A percentile compares a stretch with the other conserved stretches of the same genome.
phyloP scores from a whole-genome alignment of 35 echinoderm and acorn worm genomes.

The Apostichopus japonicus region DNA sequence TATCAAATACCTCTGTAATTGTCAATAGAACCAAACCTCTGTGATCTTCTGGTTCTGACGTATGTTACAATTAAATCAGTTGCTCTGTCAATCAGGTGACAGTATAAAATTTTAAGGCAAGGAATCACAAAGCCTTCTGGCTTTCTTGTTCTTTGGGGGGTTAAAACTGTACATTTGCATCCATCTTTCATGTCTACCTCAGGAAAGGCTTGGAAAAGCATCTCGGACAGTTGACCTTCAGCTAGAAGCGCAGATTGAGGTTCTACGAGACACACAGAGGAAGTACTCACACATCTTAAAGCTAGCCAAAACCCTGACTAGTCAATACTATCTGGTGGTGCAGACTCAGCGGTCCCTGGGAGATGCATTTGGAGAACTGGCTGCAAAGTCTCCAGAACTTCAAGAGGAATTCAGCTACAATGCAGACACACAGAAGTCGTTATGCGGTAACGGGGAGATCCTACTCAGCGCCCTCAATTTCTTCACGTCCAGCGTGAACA shows the following conservation, averaged over 20 bases:
- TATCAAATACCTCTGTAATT: too few species aligned
- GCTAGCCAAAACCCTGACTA: conserved; percentile 80
- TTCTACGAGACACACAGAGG: conserved; percentile 90
- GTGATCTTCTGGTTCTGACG: too few species aligned
- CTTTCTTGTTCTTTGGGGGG: background rate
- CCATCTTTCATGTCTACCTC: background rate
- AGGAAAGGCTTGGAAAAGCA: conserved; percentile 79
- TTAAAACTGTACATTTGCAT: too few species aligned
- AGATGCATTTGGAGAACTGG: conserved; percentile 90
- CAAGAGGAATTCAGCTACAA: conserved; percentile 97
- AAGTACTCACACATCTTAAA: conserved; percentile 94
- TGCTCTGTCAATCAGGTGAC: too few species aligned
- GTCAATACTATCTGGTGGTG: conserved; percentile 93
- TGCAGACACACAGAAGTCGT: conserved; percentile 88
- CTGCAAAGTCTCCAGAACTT: conserved; percentile 90
- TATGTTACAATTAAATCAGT: too few species aligned
- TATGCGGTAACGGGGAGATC: conserved; percentile 90
- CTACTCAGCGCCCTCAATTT: conserved; percentile 92
- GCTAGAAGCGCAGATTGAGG: conserved; percentile 98
- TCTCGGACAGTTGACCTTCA: conserved; percentile 95
- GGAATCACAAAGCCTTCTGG: background rate
- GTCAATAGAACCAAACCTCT: too few species aligned
- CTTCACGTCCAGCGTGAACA: conserved; percentile 97
- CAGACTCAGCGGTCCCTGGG: conserved; percentile 94
- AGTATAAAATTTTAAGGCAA: background rate